Evolutionary conservation across 2,113 vertebrate genomes (phyloP).

Genomic region (Pseudorhombus dupliciocellatus): DNA sequence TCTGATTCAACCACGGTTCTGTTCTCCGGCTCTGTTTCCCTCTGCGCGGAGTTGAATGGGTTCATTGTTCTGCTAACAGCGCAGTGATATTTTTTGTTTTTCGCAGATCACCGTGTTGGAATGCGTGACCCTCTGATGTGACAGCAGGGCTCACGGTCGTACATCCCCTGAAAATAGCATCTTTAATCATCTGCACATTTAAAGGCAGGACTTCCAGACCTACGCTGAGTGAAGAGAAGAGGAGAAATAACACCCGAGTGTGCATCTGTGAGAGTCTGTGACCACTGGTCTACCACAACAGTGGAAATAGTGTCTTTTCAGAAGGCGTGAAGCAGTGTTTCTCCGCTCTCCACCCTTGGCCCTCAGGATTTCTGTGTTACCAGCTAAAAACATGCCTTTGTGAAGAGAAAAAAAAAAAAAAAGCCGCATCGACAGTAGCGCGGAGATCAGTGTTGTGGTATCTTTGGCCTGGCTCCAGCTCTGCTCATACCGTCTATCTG

Average conservation of each 20-base stretch:
- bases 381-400: conserved; percentile 64
- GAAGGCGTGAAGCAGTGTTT: conserved; percentile 53
- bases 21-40: conserved; percentile 16
- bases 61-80: conserved; percentile 50
- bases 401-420: conserved; percentile 43
- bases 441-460: conserved; percentile 67
- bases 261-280: conserved; percentile 57
- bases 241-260: conserved; percentile 12
- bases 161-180: conserved; percentile 46
- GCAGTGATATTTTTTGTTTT: conserved; percentile 6
- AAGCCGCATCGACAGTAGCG: conserved; percentile 56
- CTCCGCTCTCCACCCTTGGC: conserved; percentile 41
- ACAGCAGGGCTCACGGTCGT: conserved; percentile 39
- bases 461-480: conserved; percentile 70
- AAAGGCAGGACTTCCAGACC: background rate
- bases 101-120: conserved; percentile 48
- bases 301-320: conserved; percentile 54
- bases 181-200: conserved; percentile 19
- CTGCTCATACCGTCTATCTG: conserved; percentile 57
- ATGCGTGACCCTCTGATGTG: conserved; percentile 50
- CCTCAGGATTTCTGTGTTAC: conserved; percentile 61
- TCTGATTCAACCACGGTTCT: conserved; percentile 18
- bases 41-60: conserved; percentile 60
- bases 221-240: background rate
- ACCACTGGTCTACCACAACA: conserved; percentile 32